phyloP scores from a whole-genome alignment of 2,113 vertebrate species.

The Microtus montanus region DNA sequence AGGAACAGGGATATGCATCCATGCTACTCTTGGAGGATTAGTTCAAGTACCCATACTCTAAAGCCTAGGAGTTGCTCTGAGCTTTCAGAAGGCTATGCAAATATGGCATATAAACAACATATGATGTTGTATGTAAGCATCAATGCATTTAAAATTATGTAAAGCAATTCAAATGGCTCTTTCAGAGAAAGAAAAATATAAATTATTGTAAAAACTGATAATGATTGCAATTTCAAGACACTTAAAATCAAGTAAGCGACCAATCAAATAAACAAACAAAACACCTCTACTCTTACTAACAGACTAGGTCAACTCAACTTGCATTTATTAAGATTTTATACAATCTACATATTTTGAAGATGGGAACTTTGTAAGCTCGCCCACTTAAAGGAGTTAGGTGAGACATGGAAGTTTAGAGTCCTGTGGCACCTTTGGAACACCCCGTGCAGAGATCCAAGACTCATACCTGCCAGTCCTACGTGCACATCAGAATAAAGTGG shows the following conservation, averaged over 20 bases:
- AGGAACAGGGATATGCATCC: neutral
- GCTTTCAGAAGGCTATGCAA: neutral
- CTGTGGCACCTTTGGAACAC: neutral
- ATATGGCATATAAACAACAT: neutral
- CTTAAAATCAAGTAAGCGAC: conserved; percentile 30
- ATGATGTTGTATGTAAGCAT: neutral
- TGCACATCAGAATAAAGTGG: neutral
- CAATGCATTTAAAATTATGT: neutral
- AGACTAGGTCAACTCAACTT: conserved; percentile 24
- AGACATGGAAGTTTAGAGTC: neutral
- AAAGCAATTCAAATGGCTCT: neutral
- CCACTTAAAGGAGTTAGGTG: neutral
- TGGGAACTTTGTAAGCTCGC: neutral
- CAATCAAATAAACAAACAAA: neutral
- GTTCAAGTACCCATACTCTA: neutral
- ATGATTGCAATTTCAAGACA: neutral
- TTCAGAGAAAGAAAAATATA: conserved; percentile 5
- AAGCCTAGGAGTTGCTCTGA: neutral
- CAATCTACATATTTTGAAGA: conserved; percentile 18
- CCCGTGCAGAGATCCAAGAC: neutral
- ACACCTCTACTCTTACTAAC: neutral
- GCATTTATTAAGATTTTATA: neutral
- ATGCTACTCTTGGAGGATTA: neutral
- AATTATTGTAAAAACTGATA: neutral
- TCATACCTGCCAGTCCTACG: neutral